Base-by-base conservation (phyloP, 2,888 invertebrate genomes). In the Chloroclystis v-ata region DNA sequence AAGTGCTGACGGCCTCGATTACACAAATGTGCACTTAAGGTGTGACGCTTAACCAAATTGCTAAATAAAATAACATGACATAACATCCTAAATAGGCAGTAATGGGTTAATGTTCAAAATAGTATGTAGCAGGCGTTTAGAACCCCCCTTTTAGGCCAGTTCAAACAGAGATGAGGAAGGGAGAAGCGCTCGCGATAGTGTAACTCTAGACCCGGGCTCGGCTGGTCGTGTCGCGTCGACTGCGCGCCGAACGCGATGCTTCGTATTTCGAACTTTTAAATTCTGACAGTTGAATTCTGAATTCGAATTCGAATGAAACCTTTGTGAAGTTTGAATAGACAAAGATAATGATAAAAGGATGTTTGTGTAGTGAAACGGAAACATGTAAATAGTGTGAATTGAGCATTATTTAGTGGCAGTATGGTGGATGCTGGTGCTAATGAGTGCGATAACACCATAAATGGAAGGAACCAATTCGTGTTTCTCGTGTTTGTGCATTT, bases 371-470 rank as follows among this genome's bases (percentile, higher is more conserved):
- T 72, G 71, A 64, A 64, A 69, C 30, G 46, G 30, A 72, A 82
- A 75, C 69, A 85, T 84, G 86, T 86, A 82, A 84, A 65, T 75
- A 78, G 75, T 76, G 80, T 78, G 74, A 74, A 78, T 75, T 73
- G 66, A 65, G 74, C 69, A 76, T 75, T 72, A 79, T 75, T 76
- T 67, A 64, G 84, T 80, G 84, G 80, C 86, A 87, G 86, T 77
- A 87, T 87, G 86, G 84, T 87, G 82, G 78, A 82, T 85, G 80
- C 75, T 75, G 81, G 85, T 86, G 83, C 78, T 78, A 85, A 82
- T 78, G 81, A 83, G 78, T 84, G 84, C 76, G 78, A 84, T 81
- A 81, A 80, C 78, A 82, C 78, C 76, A 70, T 81, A 74, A 81
- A 82, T 79, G 86, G 86, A 70, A 84, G 77, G 79, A 85, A 80